Base-by-base conservation (phyloP, 2,888 invertebrate genomes). In the Synergus umbraculus region DNA sequence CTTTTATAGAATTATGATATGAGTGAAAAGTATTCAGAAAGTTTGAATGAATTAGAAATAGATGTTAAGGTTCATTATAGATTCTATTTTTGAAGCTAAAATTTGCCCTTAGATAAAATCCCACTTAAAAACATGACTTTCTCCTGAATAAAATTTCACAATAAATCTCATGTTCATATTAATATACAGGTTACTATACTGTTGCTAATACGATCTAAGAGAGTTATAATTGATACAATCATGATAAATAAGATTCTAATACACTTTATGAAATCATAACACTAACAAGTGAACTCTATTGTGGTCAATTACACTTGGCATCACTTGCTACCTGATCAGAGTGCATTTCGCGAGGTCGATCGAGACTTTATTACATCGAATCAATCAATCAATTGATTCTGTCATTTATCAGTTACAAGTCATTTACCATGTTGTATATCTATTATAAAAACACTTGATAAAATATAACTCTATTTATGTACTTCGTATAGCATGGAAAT, bases 211-310 rank as follows among this genome's bases (percentile, higher is more conserved):
- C 8, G 54, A 54, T n/a, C n/a, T 54, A 13, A n/a, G n/a, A n/a
- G 2, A 54, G n/a, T 54, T n/a, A 9, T 7, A n/a, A 54, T 15
- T 54, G 8, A n/a, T 54, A 2, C 8, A n/a, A 54, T n/a, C 54
- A 54, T 54, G 54, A 54, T 54, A 54, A 54, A 54, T 54, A 54
- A 54, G n/a, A 69, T 44, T 60, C n/a, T 18, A 15, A 49, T 78
- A 64, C n/a, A 63, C 49, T 76, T 78, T 81, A 85, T 84, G 67
- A 81, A 84, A 85, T 85, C 83, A 85, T 82, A 79, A 84, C 83
- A 82, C 85, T 79, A 77, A 46, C 15, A 69, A 41, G 43, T 76
- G 78, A 64, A 81, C 77, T 78, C 78, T 65, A 79, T 81, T 78
- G 77, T 60, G 77, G 49, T 78, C 60, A 77, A 81, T 83, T 83